Conservation (phyloP, 2,113 vertebrate genomes). For the Gila orcuttii region DNA sequence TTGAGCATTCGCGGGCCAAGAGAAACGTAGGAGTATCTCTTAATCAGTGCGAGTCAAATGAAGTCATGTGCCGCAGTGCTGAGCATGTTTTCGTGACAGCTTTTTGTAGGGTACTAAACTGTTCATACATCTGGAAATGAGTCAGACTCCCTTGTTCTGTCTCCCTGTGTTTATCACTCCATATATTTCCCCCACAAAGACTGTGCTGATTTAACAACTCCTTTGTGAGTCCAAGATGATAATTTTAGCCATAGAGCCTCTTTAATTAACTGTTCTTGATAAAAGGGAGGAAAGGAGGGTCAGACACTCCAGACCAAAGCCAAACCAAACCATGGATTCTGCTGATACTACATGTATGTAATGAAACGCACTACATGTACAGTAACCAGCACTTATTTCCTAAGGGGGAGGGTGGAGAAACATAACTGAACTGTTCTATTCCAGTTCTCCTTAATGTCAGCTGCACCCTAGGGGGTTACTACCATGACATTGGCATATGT, state of each 20-base stretch:
- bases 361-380: not conserved
- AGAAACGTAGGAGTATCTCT: not conserved
- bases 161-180: conserved; percentile 11
- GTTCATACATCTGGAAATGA: conserved; percentile 22
- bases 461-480: not conserved
- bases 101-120: not conserved
- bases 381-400: not conserved
- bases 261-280: conserved; percentile 27
- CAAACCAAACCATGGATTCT: not conserved
- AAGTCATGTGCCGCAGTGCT: not conserved
- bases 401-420: not conserved
- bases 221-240: conserved; percentile 16
- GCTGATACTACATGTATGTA: conserved; percentile 1
- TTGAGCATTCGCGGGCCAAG: not conserved
- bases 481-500: not conserved
- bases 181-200: not conserved
- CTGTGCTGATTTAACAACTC: conserved; percentile 14
- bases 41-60: not conserved
- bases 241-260: conserved; percentile 9
- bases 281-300: conserved; percentile 28
- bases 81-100: not conserved
- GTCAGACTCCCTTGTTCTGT: not conserved
- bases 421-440: not conserved
- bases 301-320: not conserved
- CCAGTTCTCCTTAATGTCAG: conserved; percentile 32